Conservation (phyloP, 2,797 vertebrate genomes). For the Ctenopoma kingsleyae region DNA sequence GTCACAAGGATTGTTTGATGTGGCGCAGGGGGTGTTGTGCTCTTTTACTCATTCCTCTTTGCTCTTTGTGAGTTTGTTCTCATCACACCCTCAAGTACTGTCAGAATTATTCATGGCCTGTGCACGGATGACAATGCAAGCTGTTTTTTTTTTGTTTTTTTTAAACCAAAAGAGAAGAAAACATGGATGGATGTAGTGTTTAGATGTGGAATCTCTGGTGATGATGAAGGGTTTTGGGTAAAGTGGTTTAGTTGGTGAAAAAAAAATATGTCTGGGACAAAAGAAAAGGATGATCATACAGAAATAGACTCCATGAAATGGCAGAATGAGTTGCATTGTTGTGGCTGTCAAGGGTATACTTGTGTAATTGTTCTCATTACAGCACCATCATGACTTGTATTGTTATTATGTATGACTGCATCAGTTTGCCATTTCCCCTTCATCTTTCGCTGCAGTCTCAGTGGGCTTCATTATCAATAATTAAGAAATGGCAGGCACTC, state of each 20-base stretch:
- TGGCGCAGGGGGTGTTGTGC: constrained; percentile 37
- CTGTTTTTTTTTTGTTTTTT: constrained; percentile 29
- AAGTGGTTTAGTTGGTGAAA: constrained; percentile 35
- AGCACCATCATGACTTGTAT: constrained; percentile 61
- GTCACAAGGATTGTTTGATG: constrained; percentile 65
- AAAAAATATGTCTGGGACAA: constrained; percentile 23
- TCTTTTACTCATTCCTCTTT: constrained; percentile 21
- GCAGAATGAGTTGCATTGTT: constrained; percentile 53
- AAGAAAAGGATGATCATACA: constrained; percentile 26
- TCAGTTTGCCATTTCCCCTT: constrained; percentile 75
- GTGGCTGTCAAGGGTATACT: constrained; percentile 55
- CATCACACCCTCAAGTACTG: constrained; percentile 42
- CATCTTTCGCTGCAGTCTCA: constrained; percentile 70
- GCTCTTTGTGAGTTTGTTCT: constrained; percentile 49
- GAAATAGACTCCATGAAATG: constrained; percentile 40
- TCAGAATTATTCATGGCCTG: constrained; percentile 66
- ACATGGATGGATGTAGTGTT: constrained; percentile 35
- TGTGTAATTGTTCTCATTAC: constrained; percentile 68
- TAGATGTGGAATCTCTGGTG: constrained; percentile 31
- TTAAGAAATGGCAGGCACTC: constrained; percentile 80
- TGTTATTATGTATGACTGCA: constrained; percentile 75
- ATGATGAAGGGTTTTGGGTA: constrained; percentile 30
- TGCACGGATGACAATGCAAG: constrained; percentile 38
- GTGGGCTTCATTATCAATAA: constrained; percentile 81
- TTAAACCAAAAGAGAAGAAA: constrained; percentile 47